Evolutionary conservation across 2,797 vertebrate species (phyloP), one percentile per base, ranked within the genome.

Genomic region (Sternarchorhynchus goeldii): DNA sequence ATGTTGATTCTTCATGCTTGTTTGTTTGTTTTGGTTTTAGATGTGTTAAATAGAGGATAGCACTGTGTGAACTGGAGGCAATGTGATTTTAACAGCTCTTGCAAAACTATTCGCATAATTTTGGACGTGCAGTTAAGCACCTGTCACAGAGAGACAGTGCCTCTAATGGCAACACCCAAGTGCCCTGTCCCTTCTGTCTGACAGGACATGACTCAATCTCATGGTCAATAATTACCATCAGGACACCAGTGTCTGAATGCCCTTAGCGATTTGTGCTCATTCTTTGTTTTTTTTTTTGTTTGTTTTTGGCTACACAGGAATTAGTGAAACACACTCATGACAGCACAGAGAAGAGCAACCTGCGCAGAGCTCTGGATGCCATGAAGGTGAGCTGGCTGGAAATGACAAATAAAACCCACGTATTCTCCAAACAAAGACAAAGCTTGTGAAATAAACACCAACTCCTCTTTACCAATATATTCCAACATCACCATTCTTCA

Each of bases 301-400:
- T 25, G 25, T 25, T 25, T 17, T 17, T 80, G 70, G 80, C 17
- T 83, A 41, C 53, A 83, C 71, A 99, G 97, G 97, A 99, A 84
- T 93, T 99, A 86, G 93, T 98, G 57, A 99, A 98, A 85, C 97
- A 99, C 84, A 99, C 97, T 69, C 92, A 92, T 0, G 96, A 99
- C 56, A 57, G 88, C 39, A 64, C 82, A 0, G 95, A 98, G 75
- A 99, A 99, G 86, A 90, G 87, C 6, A 96, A 99, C 80, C 90
- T 99, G 32, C 93, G 95, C 68, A 89, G 88, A 71, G 96, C 97
- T 0, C 91, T 99, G 65, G 97, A 99, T 65, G 96, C 97, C 2
- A 99, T 99, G 97, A 99, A 99, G 95, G 97, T 97, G 76, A 87
- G 86, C 68, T 0, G n/a, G 64, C 4, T 29, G 7, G 20, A 16